Evolutionary conservation across 2,113 vertebrate genomes (phyloP).

Genomic region (Lycocorax pyrrhopterus): DNA sequence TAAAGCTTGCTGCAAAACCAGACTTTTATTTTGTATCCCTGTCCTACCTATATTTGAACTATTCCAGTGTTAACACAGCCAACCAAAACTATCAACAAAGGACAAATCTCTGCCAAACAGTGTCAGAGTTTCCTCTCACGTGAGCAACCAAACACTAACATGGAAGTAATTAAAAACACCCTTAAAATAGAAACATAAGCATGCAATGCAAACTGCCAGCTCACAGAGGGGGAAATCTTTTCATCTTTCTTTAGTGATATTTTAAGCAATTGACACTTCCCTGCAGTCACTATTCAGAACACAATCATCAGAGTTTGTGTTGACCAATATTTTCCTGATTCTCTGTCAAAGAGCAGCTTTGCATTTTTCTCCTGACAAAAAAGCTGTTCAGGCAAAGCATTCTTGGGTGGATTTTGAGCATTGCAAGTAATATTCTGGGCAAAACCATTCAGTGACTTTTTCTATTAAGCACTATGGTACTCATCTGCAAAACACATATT

Average conservation of each 20-base stretch:
- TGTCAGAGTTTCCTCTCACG: not conserved
- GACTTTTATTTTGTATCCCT: not conserved
- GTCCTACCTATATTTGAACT: not conserved
- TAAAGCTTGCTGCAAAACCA: not conserved
- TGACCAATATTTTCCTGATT: not conserved
- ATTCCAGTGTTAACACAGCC: not conserved
- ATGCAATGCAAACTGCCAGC: not conserved
- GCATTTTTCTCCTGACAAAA: not conserved
- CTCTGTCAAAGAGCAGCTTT: not conserved
- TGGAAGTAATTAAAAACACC: conserved; percentile 52
- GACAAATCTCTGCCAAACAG: not conserved
- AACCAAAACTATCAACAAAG: not conserved
- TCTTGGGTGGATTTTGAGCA: not conserved
- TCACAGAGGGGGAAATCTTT: not conserved
- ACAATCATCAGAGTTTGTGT: not conserved
- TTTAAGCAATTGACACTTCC: not conserved
- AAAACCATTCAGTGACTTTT: not conserved
- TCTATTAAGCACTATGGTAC: not conserved
- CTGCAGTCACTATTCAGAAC: not conserved
- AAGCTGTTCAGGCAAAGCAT: not conserved
- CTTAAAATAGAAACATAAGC: not conserved
- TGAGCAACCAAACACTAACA: not conserved
- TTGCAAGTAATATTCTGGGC: not conserved
- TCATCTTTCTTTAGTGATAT: not conserved
- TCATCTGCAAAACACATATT: not conserved